Evolutionary conservation across 2,113 vertebrate genomes (phyloP), one percentile per base, ranked within the genome.

Genomic region (Probosciger aterrimus): DNA sequence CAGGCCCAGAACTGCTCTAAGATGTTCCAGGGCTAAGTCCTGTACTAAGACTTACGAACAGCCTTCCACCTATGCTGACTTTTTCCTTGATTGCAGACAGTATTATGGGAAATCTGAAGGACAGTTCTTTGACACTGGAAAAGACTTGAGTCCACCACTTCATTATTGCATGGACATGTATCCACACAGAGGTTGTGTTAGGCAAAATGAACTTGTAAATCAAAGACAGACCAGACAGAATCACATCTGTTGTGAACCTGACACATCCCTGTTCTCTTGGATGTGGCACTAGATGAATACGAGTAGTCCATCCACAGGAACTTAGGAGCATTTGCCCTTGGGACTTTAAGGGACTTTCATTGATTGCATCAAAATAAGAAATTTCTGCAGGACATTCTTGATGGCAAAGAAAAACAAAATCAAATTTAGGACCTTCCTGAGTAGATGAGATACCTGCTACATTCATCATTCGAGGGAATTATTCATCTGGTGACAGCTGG

Each of bases 321-420:
- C 27, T 74, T 8, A 3, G 16, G 8, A 92, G 41, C 71, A 31
- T 57, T 77, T 39, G 15, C 59, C 63, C n/a, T 70, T 19, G 43
- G 44, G 63, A 91, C 73, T 25, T 73, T n/a, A 90, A 59, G 59
- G 41, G 49, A 76, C 75, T 85, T 82, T 30, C 44, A 44, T 5
- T 68, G 84, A 74, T 39, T 90, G n/a, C 7, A 4, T 44, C 17
- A 59, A 37, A 77, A 65, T 62, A 28, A 18, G 4, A 70, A 37
- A 31, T 60, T 82, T 73, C 75, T 67, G 46, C 55, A 80, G 73
- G 37, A 53, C 25, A 64, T 80, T 92, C 31, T 86, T 80, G 71
- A 80, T 62, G 30, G 60, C n/a, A 88, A 78, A 84, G 53, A 68
- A 86, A 90, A 80, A 46, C 67, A 88, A 85, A 96, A 95, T 92